These are phyloP conservation scores for Dreissena rostriformis DNA, from an alignment of 1,140 invertebrate genomes.

Conservation along the genomic window DNA sequence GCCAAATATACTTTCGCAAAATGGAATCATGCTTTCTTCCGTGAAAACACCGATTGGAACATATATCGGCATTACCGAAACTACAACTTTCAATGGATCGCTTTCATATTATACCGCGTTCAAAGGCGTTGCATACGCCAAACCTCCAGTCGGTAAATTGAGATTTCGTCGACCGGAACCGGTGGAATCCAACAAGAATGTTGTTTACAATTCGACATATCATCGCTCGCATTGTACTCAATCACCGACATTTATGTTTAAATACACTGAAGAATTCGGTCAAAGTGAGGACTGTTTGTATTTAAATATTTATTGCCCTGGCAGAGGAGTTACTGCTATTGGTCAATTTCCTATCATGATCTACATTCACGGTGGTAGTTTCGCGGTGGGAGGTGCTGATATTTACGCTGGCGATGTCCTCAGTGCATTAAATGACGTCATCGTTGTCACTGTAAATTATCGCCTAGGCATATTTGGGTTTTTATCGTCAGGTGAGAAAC, in stretches of 20 bases:
- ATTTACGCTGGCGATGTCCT: constrained; percentile 92
- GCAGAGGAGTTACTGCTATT: constrained; percentile 68
- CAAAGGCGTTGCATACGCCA: constrained; percentile 94
- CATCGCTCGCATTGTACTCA: constrained; percentile 92
- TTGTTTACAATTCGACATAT: constrained; percentile 91
- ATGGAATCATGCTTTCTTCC: no score
- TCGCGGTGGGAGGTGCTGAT: constrained; percentile 93
- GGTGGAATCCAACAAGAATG: constrained; percentile 90
- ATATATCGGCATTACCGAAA: not conserved
- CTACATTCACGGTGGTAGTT: constrained; percentile 98
- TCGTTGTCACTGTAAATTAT: constrained; percentile 89
- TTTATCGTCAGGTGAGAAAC: constrained; percentile 92
- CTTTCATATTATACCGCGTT: constrained; percentile 91
- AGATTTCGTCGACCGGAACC: constrained; percentile 89
- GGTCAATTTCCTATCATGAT: constrained; percentile 92
- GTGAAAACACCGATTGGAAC: constrained; percentile 22
- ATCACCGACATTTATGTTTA: no score
- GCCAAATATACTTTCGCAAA: no score
- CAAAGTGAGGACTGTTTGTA: constrained; percentile 97
- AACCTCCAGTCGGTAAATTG: constrained; percentile 93
- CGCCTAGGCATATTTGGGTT: constrained; percentile 93
- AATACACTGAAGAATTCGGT: constrained; percentile 61
- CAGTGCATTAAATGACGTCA: constrained; percentile 89
- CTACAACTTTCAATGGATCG: constrained; percentile 78
- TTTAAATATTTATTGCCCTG: constrained; percentile 91